Conservation (phyloP, 2,888 invertebrate species). For the Adelphocoris suturalis region DNA sequence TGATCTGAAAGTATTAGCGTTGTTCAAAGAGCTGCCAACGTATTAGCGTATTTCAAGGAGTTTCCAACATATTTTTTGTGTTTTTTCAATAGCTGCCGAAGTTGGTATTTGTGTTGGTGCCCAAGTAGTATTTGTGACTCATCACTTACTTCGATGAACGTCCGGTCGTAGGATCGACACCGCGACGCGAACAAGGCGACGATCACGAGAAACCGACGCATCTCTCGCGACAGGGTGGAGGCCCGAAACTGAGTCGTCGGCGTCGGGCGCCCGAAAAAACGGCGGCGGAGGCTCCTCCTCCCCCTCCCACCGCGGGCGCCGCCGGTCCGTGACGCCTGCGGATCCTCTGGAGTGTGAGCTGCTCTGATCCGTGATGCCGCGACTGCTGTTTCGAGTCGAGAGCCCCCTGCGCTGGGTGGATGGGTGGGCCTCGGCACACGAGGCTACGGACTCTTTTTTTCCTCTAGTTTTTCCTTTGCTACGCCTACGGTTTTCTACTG, state of each 20-base stretch:
- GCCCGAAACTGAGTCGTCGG: conserved; percentile 23
- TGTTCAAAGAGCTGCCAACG: no score
- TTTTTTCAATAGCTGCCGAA: no score
- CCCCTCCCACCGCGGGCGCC: conserved; percentile 6
- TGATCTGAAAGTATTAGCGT: no score
- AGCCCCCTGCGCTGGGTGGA: background rate
- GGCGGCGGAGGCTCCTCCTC: background rate
- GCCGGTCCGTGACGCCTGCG: conserved; percentile 53
- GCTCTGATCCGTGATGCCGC: conserved; percentile 19
- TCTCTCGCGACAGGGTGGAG: conserved; percentile 35
- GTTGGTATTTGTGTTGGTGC: no score
- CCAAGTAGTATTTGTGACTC: no score
- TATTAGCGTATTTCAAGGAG: no score
- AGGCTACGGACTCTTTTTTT: background rate
- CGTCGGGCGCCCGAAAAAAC: conserved; percentile 8
- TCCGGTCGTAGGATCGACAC: conserved; percentile 59
- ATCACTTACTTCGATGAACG: conserved; percentile 63
- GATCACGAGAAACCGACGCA: conserved; percentile 49
- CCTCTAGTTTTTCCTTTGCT: background rate
- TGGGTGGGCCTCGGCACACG: conserved; percentile 15
- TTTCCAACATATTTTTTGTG: no score
- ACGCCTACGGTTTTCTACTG: background rate
- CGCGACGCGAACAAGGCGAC: conserved; percentile 43
- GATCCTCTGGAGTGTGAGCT: conserved; percentile 47
- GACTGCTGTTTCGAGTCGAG: background rate